Evolutionary conservation across 2,797 vertebrate genomes (phyloP).

Genomic region (Carapus acus): DNA sequence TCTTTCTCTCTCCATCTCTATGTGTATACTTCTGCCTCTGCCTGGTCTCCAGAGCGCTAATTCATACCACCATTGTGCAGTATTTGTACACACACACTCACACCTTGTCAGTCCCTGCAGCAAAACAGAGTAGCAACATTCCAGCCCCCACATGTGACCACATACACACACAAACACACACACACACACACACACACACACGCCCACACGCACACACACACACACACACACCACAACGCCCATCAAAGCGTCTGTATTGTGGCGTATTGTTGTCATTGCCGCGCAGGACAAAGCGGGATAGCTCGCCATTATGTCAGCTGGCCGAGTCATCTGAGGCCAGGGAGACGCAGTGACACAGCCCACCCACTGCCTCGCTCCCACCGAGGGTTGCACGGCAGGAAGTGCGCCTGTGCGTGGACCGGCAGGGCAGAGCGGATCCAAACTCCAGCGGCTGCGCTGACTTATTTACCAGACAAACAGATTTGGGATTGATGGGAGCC

Average conservation of each 20-base stretch:
- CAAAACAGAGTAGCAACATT: slow-evolving; percentile 55
- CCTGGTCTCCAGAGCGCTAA: no score
- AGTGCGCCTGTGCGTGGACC: slow-evolving; percentile 17
- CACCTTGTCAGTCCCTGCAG: slow-evolving; percentile 7
- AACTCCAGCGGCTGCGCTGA: slow-evolving; percentile 37
- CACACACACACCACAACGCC: no score
- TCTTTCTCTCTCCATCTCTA: background rate
- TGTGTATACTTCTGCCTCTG: background rate
- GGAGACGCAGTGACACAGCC: slow-evolving; percentile 40
- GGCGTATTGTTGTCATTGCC: slow-evolving; percentile 63
- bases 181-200: no score
- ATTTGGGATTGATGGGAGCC: slow-evolving; percentile 12
- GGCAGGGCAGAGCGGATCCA: slow-evolving; percentile 30
- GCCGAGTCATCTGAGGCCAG: slow-evolving; percentile 56
- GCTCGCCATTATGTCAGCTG: slow-evolving; percentile 54
- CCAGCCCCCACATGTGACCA: slow-evolving; percentile 35
- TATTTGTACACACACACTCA: background rate
- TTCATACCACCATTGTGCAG: no score
- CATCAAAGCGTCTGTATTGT: slow-evolving; percentile 63
- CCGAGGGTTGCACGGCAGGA: slow-evolving; percentile 38
- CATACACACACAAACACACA: no score
- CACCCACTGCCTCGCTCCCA: slow-evolving; percentile 25
- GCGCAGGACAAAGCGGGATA: slow-evolving; percentile 64
- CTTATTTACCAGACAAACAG: slow-evolving; percentile 46
- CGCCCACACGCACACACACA: no score